phyloP scores from a whole-genome alignment of 1,140 invertebrate species.

The Drosophila punjabiensis region DNA sequence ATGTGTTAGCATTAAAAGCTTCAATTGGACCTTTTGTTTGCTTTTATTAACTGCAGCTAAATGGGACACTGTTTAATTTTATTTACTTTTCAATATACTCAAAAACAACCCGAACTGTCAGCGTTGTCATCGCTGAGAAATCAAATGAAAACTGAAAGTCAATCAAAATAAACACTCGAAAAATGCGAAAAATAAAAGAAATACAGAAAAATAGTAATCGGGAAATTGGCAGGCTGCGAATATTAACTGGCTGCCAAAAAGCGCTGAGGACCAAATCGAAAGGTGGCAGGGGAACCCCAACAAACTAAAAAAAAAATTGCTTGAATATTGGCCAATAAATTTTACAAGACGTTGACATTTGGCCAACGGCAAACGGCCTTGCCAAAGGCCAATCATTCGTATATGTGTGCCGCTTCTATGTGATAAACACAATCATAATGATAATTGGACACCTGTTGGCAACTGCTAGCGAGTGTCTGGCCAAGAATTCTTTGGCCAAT shows the following conservation, averaged over 20 bases:
- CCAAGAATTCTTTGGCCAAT: conserved; percentile 70
- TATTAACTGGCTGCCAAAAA: conserved; percentile 81
- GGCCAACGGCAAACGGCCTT: conserved; percentile 66
- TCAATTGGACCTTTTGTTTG: conserved; percentile 13
- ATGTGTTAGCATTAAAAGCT: conserved; percentile 2
- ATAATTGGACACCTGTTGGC: conserved; percentile 77
- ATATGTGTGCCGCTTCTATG: conserved; percentile 13
- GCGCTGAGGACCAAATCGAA: conserved; percentile 20
- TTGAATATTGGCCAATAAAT: conserved; percentile 84
- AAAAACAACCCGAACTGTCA: conserved; percentile 6
- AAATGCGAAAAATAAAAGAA: conserved; percentile 42
- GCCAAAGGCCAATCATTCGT: conserved; percentile 77
- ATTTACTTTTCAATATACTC: neutral
- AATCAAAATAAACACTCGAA: conserved; percentile 48
- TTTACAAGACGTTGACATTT: conserved; percentile 76
- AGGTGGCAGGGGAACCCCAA: conserved; percentile 2
- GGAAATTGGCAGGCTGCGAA: conserved; percentile 76
- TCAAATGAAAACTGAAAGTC: conserved; percentile 48
- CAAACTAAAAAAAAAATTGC: conserved; percentile 33
- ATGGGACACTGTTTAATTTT: neutral
- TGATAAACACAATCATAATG: conserved; percentile 67
- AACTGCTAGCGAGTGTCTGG: conserved; percentile 47
- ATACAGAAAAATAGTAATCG: conserved; percentile 42
- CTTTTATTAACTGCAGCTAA: conserved; percentile 17
- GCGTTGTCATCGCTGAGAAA: conserved; percentile 30